A percentile compares a stretch with the other conserved stretches of the same genome.
Evolutionary conservation across 92 coral and sea anemone species (phyloP).

Genomic region (Scolanthus callimorphus): DNA sequence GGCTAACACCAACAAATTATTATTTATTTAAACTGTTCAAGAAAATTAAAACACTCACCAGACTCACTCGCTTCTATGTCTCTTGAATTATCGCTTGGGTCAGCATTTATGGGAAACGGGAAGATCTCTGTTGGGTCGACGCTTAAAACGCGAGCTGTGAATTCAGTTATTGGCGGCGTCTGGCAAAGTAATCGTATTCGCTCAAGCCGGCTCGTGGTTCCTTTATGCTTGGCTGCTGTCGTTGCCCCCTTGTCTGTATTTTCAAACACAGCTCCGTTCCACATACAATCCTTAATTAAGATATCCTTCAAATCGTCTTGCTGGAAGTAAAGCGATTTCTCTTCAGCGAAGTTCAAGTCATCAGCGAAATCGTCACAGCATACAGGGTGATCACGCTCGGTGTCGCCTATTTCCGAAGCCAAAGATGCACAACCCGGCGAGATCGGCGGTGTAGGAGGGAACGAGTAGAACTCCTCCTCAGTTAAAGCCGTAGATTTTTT

Average conservation of each 20-base stretch:
- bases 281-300: conserved; percentile 98
- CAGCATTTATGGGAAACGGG: conserved; percentile 80
- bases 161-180: conserved; percentile 92
- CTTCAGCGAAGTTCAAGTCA: conserved; percentile 45
- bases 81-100: conserved; percentile 40
- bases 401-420: conserved; percentile 56
- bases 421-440: conserved; percentile 81
- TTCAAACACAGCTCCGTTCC: conserved; percentile 94
- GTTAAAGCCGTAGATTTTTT: conserved; percentile 43
- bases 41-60: conserved; percentile 65
- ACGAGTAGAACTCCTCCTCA: conserved; percentile 54
- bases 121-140: conserved; percentile 98
- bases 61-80: conserved; percentile 68
- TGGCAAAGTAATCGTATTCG: conserved; percentile 74
- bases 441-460: conserved; percentile 87
- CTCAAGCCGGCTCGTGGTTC: conserved; percentile 54
- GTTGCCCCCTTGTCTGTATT: conserved; percentile 33
- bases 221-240: conserved; percentile 27
- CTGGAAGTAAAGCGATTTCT: conserved; percentile 75
- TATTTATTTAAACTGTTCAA: conserved; percentile 45
- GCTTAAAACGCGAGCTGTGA: conserved; percentile 80
- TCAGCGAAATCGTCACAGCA: conserved; percentile 74
- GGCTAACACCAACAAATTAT: conserved; percentile 22
- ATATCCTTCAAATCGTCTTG: conserved; percentile 86
- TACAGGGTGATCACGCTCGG: conserved; percentile 69